These are phyloP conservation scores for Istiophorus platypterus DNA, from an alignment of 2,113 vertebrate genomes.

Conservation along the genomic window DNA sequence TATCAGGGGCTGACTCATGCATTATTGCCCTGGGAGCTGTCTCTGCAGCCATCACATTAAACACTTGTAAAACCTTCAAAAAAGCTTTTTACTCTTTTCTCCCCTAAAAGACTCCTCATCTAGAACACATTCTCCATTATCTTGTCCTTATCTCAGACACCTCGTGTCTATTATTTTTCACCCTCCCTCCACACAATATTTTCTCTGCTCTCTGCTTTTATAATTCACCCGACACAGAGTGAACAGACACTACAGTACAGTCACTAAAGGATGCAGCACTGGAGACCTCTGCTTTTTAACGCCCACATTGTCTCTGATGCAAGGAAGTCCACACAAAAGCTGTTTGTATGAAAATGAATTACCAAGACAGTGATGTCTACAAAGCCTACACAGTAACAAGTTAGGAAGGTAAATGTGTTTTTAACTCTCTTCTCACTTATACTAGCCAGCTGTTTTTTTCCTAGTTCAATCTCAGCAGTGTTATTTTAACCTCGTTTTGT, in stretches of 20 bases:
- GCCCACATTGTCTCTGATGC: constrained; percentile 33
- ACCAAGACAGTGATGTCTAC: not conserved
- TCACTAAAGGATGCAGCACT: constrained; percentile 17
- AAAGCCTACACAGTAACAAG: not conserved
- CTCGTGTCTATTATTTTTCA: constrained; percentile 15
- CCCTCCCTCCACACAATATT: constrained; percentile 14
- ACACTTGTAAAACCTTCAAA: constrained; percentile 47
- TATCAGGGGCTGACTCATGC: constrained; percentile 66
- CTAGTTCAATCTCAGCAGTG: not conserved
- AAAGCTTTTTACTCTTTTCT: constrained; percentile 18
- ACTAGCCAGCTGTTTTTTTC: not conserved
- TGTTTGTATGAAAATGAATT: constrained; percentile 19
- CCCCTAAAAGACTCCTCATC: constrained; percentile 7
- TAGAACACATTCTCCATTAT: constrained; percentile 38
- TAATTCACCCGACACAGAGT: constrained; percentile 43
- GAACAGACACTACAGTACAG: constrained; percentile 14
- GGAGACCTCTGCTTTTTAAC: constrained; percentile 48
- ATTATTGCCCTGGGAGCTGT: constrained; percentile 38
- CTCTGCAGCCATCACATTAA: constrained; percentile 49
- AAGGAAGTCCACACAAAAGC: constrained; percentile 9
- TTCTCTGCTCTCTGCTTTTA: constrained; percentile 38
- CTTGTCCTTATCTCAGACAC: constrained; percentile 24
- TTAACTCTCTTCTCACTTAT: not conserved
- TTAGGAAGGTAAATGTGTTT: not conserved
- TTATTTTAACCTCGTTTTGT: not conserved